Base-by-base conservation (phyloP, 2,113 vertebrate species). In the Sprattus sprattus region DNA sequence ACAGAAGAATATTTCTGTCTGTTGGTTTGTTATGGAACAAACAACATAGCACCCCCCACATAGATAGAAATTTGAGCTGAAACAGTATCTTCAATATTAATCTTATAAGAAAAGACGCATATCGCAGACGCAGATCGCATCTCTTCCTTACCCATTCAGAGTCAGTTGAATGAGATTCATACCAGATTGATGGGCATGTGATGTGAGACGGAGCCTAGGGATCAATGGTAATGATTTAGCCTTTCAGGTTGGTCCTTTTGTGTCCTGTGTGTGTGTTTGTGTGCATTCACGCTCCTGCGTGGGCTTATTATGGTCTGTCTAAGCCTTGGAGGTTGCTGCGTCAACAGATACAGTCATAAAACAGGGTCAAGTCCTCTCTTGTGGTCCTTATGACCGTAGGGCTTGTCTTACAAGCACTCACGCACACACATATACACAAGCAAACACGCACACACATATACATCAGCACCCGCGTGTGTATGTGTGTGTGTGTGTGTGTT, bases 361-460 rank as follows among this genome's bases (percentile, higher is more conserved):
- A 64, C 57, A 64, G 22, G 57, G 57, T 64, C 57, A 64, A 64
- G 57, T 64, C 57, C 22, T 64, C 57, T 64, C 57, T 64, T 64
- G 22, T n/a, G 57, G 22, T 64, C 22, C 57, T n/a, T 64, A n/a
- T 64, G 57, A 64, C 57, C 57, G n/a, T 22, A n/a, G 57, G 57
- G 57, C 20, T 64, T 64, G 57, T 64, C 22, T 64, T 64, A 4
- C 57, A 64, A n/a, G 9, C 20, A 64, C 57, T n/a, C 22, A 64
- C 57, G 16, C 52, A 54, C 0, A 10, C 47, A 49, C 52, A 18
- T 15, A 18, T 15, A 18, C 52, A 3, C 52, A 18, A 13, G 4
- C 52, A 64, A 20, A 6, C 57, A 60, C 18, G 8, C 57, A 64
- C 20, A n/a, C 57, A 25, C 1, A 25, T 15, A 18, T 15, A 18